Base-by-base conservation (phyloP, 2,888 invertebrate species). In the Callimorpha dominula region DNA sequence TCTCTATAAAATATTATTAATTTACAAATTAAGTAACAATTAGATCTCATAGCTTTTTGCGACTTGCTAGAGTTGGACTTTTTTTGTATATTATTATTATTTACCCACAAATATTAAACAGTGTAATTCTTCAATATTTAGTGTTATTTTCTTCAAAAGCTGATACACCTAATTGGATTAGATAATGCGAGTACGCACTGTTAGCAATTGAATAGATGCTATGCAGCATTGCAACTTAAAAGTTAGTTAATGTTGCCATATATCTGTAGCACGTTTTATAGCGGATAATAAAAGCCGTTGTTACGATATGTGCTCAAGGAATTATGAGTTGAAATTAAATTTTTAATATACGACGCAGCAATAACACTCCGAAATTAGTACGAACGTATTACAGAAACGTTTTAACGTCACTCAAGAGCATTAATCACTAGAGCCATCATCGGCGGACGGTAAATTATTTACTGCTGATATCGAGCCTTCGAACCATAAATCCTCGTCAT, bases 401-500 rank as follows among this genome's bases (percentile, higher is more conserved):
- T 82, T 84, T 85, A 78, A 78, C 79, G 79, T 77, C 75, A 82
- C 68, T 73, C 78, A 65, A 63, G 71, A 76, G 73, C 77, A 84
- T 82, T 84, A 82, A 91, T 91, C 90, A 89, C 84, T 70, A 71
- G 78, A 78, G 78, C 77, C 75, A 83, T 76, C 84, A 89, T 85
- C 86, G 86, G 84, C 83, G 84, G 85, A 81, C 86, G 86, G 87
- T 89, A 91, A 91, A 91, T 91, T 89, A 91, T 91, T 90, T 87
- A 89, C 87, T 86, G 88, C 84, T 85, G 89, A 87, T 86, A 85
- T 83, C 82, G 86, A 78, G 81, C 81, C 83, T 81, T 78, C 73
- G 76, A 78, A 81, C 86, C 87, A 91, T 92, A 91, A 91, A 91
- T 92, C 87, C 87, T 88, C 88, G 89, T 91, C 90, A 88, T 85